Percentiles rank a stretch among this genome's conserved stretches.
phyloP scores from a whole-genome alignment of 2,797 vertebrate genomes.

The Sebastes glaucus region DNA sequence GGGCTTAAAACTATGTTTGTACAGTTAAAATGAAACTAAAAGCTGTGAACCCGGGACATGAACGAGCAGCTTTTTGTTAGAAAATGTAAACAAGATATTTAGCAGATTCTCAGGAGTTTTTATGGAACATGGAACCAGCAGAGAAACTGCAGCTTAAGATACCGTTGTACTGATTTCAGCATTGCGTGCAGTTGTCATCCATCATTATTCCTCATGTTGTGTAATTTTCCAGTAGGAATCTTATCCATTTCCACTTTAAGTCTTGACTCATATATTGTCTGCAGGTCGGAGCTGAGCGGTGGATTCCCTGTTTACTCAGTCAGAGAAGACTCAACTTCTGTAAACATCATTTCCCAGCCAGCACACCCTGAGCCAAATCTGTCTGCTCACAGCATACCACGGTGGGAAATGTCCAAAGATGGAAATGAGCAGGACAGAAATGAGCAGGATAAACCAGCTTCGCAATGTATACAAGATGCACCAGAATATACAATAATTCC shows the following conservation, averaged over 20 bases:
- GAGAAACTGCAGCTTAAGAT: not conserved
- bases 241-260: not conserved
- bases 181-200: too few species aligned
- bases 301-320: constrained; percentile 3
- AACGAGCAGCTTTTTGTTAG: not conserved
- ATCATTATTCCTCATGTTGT: not conserved
- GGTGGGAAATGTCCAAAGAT: not conserved
- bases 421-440: not conserved
- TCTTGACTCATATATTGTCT: not conserved
- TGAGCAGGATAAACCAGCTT: not conserved
- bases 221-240: not conserved
- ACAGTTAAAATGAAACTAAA: too few species aligned
- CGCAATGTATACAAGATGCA: not conserved
- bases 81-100: not conserved
- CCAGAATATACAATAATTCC: not conserved
- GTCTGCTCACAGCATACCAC: not conserved
- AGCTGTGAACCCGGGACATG: too few species aligned
- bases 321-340: constrained; percentile 25
- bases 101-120: not conserved
- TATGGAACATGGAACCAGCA: not conserved
- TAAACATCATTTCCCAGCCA: not conserved
- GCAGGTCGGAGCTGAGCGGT: constrained; percentile 28
- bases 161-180: not conserved
- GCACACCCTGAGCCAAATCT: not conserved
- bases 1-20: too few species aligned